A percentile compares a stretch with the other conserved stretches of the same genome.
Conservation (phyloP, 2,113 vertebrate genomes). For the Carettochelys insculpta region DNA sequence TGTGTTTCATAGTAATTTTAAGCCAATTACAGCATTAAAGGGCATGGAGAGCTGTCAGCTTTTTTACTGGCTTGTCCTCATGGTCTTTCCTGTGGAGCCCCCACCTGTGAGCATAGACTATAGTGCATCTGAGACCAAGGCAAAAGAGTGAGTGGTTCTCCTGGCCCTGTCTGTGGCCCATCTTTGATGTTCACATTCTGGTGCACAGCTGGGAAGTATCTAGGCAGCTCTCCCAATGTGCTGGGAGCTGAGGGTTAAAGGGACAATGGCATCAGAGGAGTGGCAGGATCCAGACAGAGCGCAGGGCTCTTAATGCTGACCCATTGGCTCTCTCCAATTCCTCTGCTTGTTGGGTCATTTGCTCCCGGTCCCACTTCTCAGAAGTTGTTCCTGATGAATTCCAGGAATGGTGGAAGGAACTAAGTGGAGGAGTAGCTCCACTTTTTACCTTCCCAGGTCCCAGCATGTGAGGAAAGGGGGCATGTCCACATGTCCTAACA, state of each 20-base stretch:
- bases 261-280: rapidly evolving
- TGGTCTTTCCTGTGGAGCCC: constrained; percentile 35
- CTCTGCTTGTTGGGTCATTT: neutral
- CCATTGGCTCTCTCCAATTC: neutral
- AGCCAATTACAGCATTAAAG: neutral
- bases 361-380: neutral
- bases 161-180: no score
- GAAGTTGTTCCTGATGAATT: neutral
- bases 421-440: neutral
- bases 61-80: neutral
- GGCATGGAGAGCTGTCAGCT: no score
- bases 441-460: neutral
- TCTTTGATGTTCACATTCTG: neutral
- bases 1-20: neutral
- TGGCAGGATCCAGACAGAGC: neutral
- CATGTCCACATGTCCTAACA: neutral
- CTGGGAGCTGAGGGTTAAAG: neutral
- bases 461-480: neutral
- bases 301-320: no score
- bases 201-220: neutral
- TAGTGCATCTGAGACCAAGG: neutral
- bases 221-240: neutral
- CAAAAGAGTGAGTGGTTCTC: neutral
- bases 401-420: neutral
- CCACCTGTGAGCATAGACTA: neutral